Evolutionary conservation across 2,113 vertebrate genomes (phyloP).

Genomic region (Rousettus leschenaultii): DNA sequence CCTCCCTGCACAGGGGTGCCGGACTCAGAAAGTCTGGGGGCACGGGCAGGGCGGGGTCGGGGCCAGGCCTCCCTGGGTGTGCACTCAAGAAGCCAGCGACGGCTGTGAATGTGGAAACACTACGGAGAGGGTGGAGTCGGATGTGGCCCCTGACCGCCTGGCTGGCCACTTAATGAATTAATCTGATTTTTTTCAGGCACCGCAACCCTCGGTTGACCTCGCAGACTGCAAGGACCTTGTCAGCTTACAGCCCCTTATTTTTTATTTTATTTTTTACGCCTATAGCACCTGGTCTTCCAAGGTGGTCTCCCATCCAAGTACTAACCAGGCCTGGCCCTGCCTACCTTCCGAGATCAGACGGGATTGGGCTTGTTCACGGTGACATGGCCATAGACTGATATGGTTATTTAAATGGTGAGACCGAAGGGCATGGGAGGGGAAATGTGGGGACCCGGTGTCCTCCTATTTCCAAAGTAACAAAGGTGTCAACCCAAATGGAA

Average conservation of each 20-base stretch:
- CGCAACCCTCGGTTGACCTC: no score
- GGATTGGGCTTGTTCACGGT: no score
- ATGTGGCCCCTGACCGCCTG: neutral
- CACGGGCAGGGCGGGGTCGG: neutral
- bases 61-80: neutral
- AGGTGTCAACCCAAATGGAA: rapidly evolving
- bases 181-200: no score
- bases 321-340: no score
- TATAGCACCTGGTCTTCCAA: no score
- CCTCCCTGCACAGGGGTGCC: neutral
- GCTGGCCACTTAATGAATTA: no score
- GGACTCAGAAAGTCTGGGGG: neutral
- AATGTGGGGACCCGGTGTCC: neutral
- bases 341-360: no score
- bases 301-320: no score
- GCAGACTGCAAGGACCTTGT: no score
- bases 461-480: neutral
- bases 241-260: no score
- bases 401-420: neutral
- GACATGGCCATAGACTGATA: no score
- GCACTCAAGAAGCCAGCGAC: neutral
- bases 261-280: no score
- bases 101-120: rapidly evolving
- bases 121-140: rapidly evolving
- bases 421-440: neutral